Conservation (phyloP, 1,140 invertebrate species). For the Trachymyrmex cornetzi region DNA sequence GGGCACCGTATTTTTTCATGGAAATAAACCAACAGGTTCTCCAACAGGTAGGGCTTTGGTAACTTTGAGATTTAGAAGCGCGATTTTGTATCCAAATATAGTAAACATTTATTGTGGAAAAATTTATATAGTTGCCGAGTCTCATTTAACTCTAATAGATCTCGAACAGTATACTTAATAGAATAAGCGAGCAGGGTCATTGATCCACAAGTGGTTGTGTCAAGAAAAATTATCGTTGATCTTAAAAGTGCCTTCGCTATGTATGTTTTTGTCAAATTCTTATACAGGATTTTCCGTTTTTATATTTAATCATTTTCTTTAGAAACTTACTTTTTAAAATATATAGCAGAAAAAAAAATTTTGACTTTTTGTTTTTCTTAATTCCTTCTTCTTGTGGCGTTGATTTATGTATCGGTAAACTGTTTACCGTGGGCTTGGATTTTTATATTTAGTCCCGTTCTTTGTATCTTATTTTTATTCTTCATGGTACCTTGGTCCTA, state of each 20-base stretch:
- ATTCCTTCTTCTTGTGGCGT: not conserved
- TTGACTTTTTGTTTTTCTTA: not conserved
- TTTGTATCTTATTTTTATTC: slow-evolving; percentile 14
- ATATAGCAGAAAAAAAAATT: not conserved
- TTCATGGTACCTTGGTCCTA: not conserved
- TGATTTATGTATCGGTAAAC: not conserved
- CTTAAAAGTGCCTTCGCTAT: not conserved
- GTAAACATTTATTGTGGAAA: not conserved
- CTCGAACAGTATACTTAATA: not conserved
- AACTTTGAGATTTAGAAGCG: not conserved
- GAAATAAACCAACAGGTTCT: not conserved
- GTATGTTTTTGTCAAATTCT: not conserved
- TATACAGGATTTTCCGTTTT: not conserved
- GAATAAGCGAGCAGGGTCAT: not conserved
- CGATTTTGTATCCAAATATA: not conserved
- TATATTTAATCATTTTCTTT: not conserved
- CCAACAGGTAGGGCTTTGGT: not conserved
- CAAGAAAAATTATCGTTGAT: not conserved
- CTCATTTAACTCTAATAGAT: not conserved
- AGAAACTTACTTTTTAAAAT: not conserved
- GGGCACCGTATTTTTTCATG: not conserved
- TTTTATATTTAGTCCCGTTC: not conserved
- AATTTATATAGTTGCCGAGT: not conserved
- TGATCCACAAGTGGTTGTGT: not conserved
- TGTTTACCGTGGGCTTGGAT: not conserved